Evolutionary conservation across 2,888 invertebrate species (phyloP), one percentile per base, ranked within the genome.

Genomic region (Chymomyza amoena): DNA sequence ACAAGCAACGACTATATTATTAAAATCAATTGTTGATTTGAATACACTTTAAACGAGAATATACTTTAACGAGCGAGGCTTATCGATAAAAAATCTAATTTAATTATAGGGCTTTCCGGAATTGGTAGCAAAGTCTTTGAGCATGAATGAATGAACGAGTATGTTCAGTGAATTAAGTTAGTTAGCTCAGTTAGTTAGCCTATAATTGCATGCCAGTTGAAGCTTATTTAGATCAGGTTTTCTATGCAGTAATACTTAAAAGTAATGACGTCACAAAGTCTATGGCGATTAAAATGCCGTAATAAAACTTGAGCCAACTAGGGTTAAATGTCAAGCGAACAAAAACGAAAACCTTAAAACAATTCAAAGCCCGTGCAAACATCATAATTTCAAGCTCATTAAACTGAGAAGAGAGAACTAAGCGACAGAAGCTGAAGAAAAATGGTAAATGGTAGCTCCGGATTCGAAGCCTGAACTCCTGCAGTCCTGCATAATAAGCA

Each of bases 371-470:
- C 39, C 6, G 39, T 45, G 39, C 70, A 78, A 80, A 77, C 75
- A 79, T 76, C 73, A 77, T 78, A 77, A 76, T 79, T 84, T 83
- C 80, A 64, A 79, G 83, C 80, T 84, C 80, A 83, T 83, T 81
- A 76, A 85, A 78, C 81, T 70, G 65, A 71, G 63, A 67, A 65
- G 69, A 52, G 66, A 65, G 69, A 52, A 45, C 45, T 45, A 59
- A 68, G 52, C 52, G 1, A 18, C 52, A 16, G 52, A 45, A 52
- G 57, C 32, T 64, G 60, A 45, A 54, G 50, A 70, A 70, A 66
- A 63, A 25, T 25, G n/a, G n/a, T 57, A 52, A 45, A 52, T 54
- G 65, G 60, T 62, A 36, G 13, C 36, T 61, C 6, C 5, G 32
- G 32, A 32, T 39, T 39, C 39, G 4, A 16, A 64, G n/a, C 59